Base-by-base conservation (phyloP, 2,113 vertebrate genomes). In the Calyptomena viridis region DNA sequence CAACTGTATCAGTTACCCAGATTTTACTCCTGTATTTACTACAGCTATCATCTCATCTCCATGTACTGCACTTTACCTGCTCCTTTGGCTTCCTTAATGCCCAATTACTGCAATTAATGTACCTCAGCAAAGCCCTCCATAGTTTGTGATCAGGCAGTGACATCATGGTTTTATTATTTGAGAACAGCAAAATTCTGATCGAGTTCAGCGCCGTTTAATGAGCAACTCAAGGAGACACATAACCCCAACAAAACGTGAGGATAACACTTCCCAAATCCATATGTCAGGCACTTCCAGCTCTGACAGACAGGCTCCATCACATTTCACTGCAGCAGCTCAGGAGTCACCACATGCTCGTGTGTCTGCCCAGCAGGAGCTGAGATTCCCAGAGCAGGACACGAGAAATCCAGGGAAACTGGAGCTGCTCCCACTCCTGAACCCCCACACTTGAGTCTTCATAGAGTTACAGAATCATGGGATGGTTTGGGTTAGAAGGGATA, bases 261-360 rank as follows among this genome's bases (percentile, higher is more conserved):
- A 64, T 85, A 46, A 78, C 93, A 89, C 89, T 84, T 92, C 78
- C 90, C 93, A 89, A 82, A 92, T 75, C 75, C 63, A 52, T 87
- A 76, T 73, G 82, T 37, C 18, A 74, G 82, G 74, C 81, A 85
- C 87, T 88, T 33, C 27, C 19, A 56, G 77, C 79, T 80, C 91
- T 94, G 96, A 91, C 86, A 97, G 96, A 90, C 91, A 95, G 73
- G 31, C 84, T 96, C 92, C 95, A 93, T 72, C 93, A 71, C 95
- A 40, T 81, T 63, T 23, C 19, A 75, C 84, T 71, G 56, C 84
- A 91, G 87, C 62, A 87, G 66, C 73, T 93, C 17, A 1, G 16
- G 66, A 95, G 88, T 21, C 64, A 37, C 62, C 85, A 85, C 82
- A 68, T 31, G 37, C 62, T 93, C 68, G n/a, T 49, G 10, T 52